Conservation (phyloP, 2,113 vertebrate species). For the Sapayoa aenigma region DNA sequence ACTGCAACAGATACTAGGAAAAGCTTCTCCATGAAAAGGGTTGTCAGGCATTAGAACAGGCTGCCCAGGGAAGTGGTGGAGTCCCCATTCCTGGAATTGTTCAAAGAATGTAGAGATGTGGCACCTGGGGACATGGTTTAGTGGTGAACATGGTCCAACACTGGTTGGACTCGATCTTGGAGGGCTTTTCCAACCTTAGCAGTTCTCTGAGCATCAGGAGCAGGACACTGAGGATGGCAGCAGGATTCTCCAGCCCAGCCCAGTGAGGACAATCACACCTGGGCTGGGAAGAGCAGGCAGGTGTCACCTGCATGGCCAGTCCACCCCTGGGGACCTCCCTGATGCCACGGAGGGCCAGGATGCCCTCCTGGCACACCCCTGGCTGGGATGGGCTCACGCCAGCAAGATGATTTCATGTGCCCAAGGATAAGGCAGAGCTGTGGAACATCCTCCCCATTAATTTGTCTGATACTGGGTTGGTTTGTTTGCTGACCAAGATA, state of each 20-base stretch:
- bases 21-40: no score
- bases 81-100: background rate
- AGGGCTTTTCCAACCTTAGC: background rate
- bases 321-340: rapidly evolving
- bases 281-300: background rate
- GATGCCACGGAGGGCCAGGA: rapidly evolving
- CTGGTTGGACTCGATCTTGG: background rate
- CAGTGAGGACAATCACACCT: background rate
- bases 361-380: background rate
- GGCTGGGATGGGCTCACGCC: background rate
- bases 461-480: background rate
- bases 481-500: background rate
- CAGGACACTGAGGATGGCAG: background rate
- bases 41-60: background rate
- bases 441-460: background rate
- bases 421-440: background rate
- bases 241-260: background rate
- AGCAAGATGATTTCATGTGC: background rate
- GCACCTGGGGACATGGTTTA: background rate
- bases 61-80: background rate
- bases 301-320: rapidly evolving
- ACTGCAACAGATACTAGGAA: background rate
- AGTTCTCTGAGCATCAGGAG: rapidly evolving
- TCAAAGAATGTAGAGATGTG: background rate
- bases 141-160: background rate